A percentile compares a stretch with the other conserved stretches of the same genome.
These are phyloP conservation scores for Gymnothorax javanicus DNA, from an alignment of 2,797 vertebrate species.

Conservation along the genomic window DNA sequence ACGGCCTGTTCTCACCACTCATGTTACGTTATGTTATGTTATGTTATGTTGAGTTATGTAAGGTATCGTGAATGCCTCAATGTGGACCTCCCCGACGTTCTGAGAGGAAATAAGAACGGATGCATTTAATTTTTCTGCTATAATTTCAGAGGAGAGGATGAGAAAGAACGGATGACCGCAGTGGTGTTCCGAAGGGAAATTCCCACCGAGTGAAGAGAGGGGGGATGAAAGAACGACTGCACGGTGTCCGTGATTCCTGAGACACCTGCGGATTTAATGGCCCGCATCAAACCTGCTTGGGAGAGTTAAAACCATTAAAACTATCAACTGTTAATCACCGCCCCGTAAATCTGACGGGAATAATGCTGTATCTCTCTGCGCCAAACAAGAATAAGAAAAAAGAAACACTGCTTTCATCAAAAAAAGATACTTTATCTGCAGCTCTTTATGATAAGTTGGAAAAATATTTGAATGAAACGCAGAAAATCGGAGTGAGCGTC, in stretches of 20 bases:
- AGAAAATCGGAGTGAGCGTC: not conserved
- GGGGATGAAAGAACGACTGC: slow-evolving; percentile 12
- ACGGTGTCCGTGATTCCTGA: not conserved
- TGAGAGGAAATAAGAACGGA: slow-evolving; percentile 39
- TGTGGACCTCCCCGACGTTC: not conserved
- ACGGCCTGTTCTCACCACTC: too few relatives aligned
- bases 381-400: not conserved
- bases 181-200: slow-evolving; percentile 19
- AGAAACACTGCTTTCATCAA: not conserved
- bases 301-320: not conserved
- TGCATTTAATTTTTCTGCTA: slow-evolving; percentile 32
- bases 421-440: not conserved
- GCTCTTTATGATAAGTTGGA: not conserved
- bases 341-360: not conserved
- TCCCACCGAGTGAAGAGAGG: slow-evolving; percentile 12
- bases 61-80: not conserved
- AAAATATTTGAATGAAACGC: not conserved
- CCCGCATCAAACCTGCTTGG: not conserved
- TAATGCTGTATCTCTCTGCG: slow-evolving; percentile 13
- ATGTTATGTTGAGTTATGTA: too few relatives aligned
- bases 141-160: slow-evolving; percentile 30
- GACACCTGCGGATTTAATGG: slow-evolving; percentile 12
- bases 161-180: slow-evolving; percentile 34
- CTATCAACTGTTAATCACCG: slow-evolving; percentile 8
- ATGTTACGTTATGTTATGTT: too few relatives aligned